Base-by-base conservation (phyloP, 2,797 vertebrate species). In the Myotis myotis region DNA sequence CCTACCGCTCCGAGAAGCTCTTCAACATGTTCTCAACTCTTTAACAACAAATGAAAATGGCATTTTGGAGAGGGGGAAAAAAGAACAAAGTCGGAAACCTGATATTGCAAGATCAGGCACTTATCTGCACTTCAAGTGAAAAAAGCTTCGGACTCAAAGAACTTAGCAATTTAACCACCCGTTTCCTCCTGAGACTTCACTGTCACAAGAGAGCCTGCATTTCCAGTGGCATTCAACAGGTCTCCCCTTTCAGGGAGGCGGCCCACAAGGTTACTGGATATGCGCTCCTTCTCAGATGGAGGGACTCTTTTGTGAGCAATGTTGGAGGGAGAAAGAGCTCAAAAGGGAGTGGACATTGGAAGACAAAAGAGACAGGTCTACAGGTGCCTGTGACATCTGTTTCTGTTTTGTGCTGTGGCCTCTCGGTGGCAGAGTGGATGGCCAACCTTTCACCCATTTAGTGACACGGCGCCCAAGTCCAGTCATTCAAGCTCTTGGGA, bases 31-130 rank as follows among this genome's bases (percentile, higher is more conserved):
- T 94, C 89, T 93, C 36, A 96, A 94, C 74, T 91, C 78, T 3
- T 3, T 3, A 70, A 92, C 78, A 93, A 94, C 92, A 96, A 96
- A 95, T 70, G 85, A 96, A 97, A 96, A 96, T 62, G 90, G 79
- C 90, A 92, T 96, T 95, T 85, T 33, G 17, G 16, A 0, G 2
- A 1, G 17, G 44, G 0, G 33, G 6, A 8, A 9, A 51, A 44
- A 57, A 72, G 86, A 93, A 94, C 89, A 96, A 97, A 96, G 44
- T 86, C 82, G 70, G 96, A 96, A 96, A 96, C 22, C 72, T 0
- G 55, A 97, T 70, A 88, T 80, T 23, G 1, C 36, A 57, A 84
- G 79, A 87, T 86, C n/a, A 64, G 91, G 85, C 79, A 88, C 82
- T 96, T 96, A 96, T 96, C 96, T 87, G 75, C 8, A 28, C 44